Evolutionary conservation across 2,888 invertebrate genomes (phyloP).

Genomic region (Microdon myrmicae): DNA sequence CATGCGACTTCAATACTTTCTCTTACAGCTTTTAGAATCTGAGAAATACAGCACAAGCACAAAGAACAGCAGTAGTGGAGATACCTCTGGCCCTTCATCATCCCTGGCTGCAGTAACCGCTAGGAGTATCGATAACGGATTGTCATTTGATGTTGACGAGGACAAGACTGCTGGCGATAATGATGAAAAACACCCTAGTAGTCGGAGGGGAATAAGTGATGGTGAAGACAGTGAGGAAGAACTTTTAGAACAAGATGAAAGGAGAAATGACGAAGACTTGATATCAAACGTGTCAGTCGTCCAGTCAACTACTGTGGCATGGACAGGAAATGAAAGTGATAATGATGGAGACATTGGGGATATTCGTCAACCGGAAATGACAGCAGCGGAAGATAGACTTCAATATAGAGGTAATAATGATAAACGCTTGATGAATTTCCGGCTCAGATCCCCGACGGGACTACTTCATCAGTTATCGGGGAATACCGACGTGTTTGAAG

Average conservation of each 20-base stretch:
- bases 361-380: constrained; percentile 33
- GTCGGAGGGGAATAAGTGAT: constrained; percentile 61
- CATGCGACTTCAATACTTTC: constrained; percentile 15
- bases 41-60: constrained; percentile 55
- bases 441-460: constrained; percentile 19
- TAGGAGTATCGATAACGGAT: constrained; percentile 53
- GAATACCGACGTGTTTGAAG: too few relatives aligned
- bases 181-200: constrained; percentile 34
- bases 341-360: constrained; percentile 42
- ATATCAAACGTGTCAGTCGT: constrained; percentile 16
- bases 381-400: constrained; percentile 28
- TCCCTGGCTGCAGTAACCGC: constrained; percentile 53
- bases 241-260: constrained; percentile 22
- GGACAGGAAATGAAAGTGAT: constrained; percentile 24
- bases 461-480: too few relatives aligned
- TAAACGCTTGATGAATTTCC: constrained; percentile 26
- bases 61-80: constrained; percentile 30
- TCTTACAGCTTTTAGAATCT: constrained; percentile 60
- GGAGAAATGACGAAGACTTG: constrained; percentile 25
- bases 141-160: constrained; percentile 28
- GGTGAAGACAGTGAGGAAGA: constrained; percentile 44
- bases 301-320: constrained; percentile 10
- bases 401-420: constrained; percentile 35
- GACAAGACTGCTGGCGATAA: constrained; percentile 33
- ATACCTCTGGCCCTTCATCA: constrained; percentile 34